phyloP scores from a whole-genome alignment of 2,113 vertebrate genomes.

The Saimiri boliviensis region DNA sequence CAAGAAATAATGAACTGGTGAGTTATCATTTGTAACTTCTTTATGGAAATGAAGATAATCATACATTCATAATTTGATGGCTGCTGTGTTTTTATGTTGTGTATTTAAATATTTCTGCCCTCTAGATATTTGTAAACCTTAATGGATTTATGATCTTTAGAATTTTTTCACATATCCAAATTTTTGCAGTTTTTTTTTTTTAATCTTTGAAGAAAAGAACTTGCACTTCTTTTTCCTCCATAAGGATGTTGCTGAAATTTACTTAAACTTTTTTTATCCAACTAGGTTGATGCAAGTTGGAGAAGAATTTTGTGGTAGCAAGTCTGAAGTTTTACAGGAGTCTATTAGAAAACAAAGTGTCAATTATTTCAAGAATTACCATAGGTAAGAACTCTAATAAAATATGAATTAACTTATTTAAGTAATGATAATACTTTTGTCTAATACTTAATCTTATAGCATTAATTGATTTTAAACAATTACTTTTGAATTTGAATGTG shows the following conservation, averaged over 20 bases:
- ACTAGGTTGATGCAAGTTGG: constrained; percentile 97
- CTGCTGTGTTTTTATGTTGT: not conserved
- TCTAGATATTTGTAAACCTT: constrained; percentile 30
- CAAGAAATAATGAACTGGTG: constrained; percentile 36
- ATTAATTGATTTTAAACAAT: constrained; percentile 40
- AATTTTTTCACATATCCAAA: not conserved
- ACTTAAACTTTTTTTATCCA: constrained; percentile 49
- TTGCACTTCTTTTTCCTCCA: not conserved
- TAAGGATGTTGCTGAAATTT: constrained; percentile 32
- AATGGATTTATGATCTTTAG: constrained; percentile 8
- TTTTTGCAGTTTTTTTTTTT: constrained; percentile 14
- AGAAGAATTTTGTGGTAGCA: constrained; percentile 98
- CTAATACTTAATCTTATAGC: not conserved
- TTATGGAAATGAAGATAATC: not conserved
- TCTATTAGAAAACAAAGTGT: constrained; percentile 98
- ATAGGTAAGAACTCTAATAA: constrained; percentile 88
- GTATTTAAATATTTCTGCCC: constrained; percentile 31
- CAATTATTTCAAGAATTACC: constrained; percentile 99
- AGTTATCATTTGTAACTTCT: constrained; percentile 8
- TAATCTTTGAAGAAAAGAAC: not conserved
- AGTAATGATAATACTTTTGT: not conserved
- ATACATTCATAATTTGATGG: not conserved
- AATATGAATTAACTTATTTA: not conserved
- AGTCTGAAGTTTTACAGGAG: constrained; percentile 97
- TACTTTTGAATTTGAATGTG: constrained; percentile 42